A percentile compares a stretch with the other conserved stretches of the same genome.
phyloP scores from a whole-genome alignment of 2,888 invertebrate genomes.

The Andrena fulva region DNA sequence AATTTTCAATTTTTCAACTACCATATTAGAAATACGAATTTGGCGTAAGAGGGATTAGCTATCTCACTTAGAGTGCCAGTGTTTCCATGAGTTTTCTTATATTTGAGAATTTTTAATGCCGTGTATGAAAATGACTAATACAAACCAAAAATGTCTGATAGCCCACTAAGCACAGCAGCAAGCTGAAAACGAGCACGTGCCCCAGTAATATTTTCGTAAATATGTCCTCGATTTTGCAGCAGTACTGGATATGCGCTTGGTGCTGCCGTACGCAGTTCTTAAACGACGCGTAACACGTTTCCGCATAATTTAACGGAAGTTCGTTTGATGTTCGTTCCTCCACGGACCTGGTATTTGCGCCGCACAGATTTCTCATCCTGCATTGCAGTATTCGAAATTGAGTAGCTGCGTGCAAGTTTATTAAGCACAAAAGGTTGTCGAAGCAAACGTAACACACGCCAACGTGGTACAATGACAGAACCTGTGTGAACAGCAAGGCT shows the following conservation, averaged over 20 bases:
- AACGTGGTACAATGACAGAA: slow-evolving; percentile 40
- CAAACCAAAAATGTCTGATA: slow-evolving; percentile 58
- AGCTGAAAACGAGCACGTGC: slow-evolving; percentile 61
- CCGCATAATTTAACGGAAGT: background rate
- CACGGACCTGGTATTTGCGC: rapidly evolving
- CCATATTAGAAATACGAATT: background rate
- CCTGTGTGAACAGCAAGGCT: slow-evolving; percentile 38
- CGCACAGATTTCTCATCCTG: slow-evolving; percentile 38
- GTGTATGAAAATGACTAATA: background rate
- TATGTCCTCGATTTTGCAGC: slow-evolving; percentile 54
- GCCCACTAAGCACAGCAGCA: slow-evolving; percentile 48
- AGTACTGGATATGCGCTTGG: slow-evolving; percentile 59
- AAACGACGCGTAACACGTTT: slow-evolving; percentile 44
- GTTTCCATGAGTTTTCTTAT: background rate
- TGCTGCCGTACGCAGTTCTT: slow-evolving; percentile 59
- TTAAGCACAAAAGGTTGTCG: slow-evolving; percentile 67
- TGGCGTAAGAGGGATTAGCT: background rate
- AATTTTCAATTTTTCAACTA: no score
- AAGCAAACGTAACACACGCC: slow-evolving; percentile 71
- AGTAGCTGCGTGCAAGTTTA: slow-evolving; percentile 65
- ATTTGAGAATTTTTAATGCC: background rate
- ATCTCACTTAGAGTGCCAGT: no score
- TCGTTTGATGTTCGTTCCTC: no score
- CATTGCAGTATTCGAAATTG: slow-evolving; percentile 73
- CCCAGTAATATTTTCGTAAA: slow-evolving; percentile 60